phyloP scores from a whole-genome alignment of 1,140 invertebrate genomes.

The Drosophila ohnishii region DNA sequence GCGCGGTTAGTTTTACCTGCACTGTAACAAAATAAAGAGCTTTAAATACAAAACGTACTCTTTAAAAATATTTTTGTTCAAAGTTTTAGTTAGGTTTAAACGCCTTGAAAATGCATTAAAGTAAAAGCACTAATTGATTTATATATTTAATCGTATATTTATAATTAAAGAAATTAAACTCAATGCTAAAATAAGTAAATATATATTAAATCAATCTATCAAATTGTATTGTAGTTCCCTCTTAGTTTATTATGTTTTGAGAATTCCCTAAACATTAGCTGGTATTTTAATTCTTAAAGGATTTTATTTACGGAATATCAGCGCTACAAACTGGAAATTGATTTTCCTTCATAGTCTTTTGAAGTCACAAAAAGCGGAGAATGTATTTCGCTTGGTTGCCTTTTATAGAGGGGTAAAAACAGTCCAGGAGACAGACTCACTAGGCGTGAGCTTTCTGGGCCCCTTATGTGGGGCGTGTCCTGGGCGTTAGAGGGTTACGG shows the following conservation, averaged over 20 bases:
- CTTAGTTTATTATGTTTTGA: background rate
- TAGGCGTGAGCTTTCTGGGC: slow-evolving; percentile 10
- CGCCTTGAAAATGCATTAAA: no score
- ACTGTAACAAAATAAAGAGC: background rate
- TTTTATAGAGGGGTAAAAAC: slow-evolving; percentile 6
- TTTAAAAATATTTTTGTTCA: background rate
- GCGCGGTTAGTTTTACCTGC: slow-evolving; percentile 7
- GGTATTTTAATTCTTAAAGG: background rate
- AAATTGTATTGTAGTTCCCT: no score
- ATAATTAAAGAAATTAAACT: no score
- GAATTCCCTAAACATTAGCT: background rate
- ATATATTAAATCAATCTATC: no score
- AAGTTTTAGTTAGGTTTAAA: background rate
- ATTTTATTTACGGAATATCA: background rate
- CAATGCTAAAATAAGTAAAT: no score
- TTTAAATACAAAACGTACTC: background rate
- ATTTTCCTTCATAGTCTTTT: slow-evolving; percentile 3
- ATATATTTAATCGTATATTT: no score
- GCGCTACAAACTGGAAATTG: background rate
- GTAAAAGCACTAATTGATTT: no score
- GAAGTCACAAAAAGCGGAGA: background rate
- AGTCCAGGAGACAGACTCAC: background rate
- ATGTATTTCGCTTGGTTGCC: slow-evolving; percentile 11
- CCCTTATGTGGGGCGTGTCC: slow-evolving; percentile 14
- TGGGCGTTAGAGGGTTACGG: slow-evolving; percentile 18